Evolutionary conservation across 2,113 vertebrate genomes (phyloP).

Genomic region (Parus major): DNA sequence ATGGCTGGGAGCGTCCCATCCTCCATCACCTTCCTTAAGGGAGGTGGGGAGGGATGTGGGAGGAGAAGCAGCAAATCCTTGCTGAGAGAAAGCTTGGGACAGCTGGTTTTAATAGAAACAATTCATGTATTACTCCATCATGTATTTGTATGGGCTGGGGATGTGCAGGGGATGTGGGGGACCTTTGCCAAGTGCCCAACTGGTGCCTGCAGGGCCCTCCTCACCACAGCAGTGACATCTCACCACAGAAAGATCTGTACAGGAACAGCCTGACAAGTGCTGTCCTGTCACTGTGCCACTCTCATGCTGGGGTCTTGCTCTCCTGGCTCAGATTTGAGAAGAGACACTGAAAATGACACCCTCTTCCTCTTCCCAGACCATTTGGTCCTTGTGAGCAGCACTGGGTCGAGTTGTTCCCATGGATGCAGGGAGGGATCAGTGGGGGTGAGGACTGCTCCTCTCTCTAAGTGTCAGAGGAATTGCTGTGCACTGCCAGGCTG

Average conservation of each 20-base stretch:
- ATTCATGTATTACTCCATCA: accelerated
- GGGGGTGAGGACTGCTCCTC: accelerated
- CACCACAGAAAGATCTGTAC: accelerated
- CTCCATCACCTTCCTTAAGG: background rate
- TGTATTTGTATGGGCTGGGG: background rate
- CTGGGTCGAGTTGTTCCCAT: accelerated
- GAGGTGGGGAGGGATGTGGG: background rate
- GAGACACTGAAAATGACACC: background rate
- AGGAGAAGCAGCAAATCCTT: background rate
- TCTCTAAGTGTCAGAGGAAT: background rate
- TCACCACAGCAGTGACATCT: background rate
- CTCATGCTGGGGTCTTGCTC: accelerated
- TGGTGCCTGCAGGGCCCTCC: accelerated
- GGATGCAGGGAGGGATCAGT: background rate
- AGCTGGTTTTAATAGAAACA: background rate
- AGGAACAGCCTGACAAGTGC: background rate
- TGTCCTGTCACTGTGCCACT: background rate
- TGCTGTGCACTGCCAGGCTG: background rate
- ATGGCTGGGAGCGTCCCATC: background rate
- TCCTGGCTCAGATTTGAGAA: background rate
- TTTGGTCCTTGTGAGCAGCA: background rate
- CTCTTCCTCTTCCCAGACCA: background rate
- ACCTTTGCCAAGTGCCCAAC: accelerated
- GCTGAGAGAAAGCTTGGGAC: background rate
- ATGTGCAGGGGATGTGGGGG: background rate